Evolutionary conservation across 2,797 vertebrate genomes (phyloP), one percentile per base, ranked within the genome.

Genomic region (Margarornis squamiger): DNA sequence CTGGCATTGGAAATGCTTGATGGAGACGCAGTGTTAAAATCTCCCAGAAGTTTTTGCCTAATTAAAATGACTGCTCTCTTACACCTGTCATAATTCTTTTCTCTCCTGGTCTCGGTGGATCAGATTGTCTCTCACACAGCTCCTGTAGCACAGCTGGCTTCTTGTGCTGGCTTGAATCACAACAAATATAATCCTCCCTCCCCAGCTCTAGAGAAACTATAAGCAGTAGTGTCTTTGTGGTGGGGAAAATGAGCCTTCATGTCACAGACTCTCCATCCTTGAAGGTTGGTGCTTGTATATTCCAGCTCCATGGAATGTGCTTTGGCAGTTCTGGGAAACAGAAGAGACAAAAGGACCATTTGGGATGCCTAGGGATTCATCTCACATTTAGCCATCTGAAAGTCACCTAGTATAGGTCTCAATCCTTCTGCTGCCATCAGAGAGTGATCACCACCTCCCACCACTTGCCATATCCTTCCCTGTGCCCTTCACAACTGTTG

Each of bases 11-110:
- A 86, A 90, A 92, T 39, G 58, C 74, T 81, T 63, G 48, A 52
- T 61, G 27, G 72, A 82, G n/a, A 36, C 32, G 18, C 24, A 65
- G 6, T 23, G n/a, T 78, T 61, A 85, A 82, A 66, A 67, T 71
- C 45, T 92, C 92, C 59, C 63, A 86, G 65, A 43, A 36, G 48
- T 57, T 88, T 94, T 86, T 89, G 67, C 58, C 34, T 88, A 92
- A 85, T 76, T 94, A 88, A 81, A 92, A 91, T 73, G 51, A 76
- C 49, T 92, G 43, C 54, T 96, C 18, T 93, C 34, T 87, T 90
- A 92, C 49, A 91, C 34, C 54, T 92, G 79, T 59, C 83, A 87
- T 81, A 71, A 15, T 7, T 71, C 41, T 54, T 72, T 77, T 74
- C 48, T 79, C 39, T 82, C 13, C 45, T 87, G 59, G n/a, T 86